phyloP scores from a whole-genome alignment of 2,113 vertebrate genomes.

The Sterna hirundo region DNA sequence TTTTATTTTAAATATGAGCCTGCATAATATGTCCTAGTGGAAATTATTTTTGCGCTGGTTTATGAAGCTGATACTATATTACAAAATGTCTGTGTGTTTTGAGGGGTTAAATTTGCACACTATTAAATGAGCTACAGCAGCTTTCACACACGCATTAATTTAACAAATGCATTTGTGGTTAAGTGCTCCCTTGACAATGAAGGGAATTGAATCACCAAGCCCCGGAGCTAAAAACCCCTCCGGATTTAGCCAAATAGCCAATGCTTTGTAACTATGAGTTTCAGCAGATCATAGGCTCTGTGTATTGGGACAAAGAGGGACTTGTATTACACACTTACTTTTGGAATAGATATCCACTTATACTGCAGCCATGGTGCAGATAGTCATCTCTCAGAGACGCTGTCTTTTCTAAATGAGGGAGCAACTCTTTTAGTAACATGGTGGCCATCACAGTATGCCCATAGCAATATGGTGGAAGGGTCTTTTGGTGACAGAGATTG shows the following conservation, averaged over 20 bases:
- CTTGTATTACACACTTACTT: background rate
- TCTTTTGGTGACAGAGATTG: background rate
- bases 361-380: background rate
- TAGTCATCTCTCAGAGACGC: background rate
- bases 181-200: background rate
- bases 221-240: background rate
- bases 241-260: background rate
- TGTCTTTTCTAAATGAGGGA: background rate
- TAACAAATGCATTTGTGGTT: background rate
- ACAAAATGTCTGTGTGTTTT: background rate
- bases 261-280: background rate
- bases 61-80: background rate
- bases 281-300: background rate
- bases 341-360: background rate
- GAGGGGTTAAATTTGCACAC: background rate
- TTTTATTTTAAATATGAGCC: background rate
- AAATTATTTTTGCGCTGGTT: background rate
- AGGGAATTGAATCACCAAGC: background rate
- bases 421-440: background rate
- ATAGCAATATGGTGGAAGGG: background rate
- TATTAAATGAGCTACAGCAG: background rate
- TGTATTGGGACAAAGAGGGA: background rate
- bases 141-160: background rate
- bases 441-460: background rate
- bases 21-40: background rate